A percentile compares a stretch with the other conserved stretches of the same genome.
These are phyloP conservation scores for Labrus mixtus DNA, from an alignment of 2,113 vertebrate genomes.

Conservation along the genomic window DNA sequence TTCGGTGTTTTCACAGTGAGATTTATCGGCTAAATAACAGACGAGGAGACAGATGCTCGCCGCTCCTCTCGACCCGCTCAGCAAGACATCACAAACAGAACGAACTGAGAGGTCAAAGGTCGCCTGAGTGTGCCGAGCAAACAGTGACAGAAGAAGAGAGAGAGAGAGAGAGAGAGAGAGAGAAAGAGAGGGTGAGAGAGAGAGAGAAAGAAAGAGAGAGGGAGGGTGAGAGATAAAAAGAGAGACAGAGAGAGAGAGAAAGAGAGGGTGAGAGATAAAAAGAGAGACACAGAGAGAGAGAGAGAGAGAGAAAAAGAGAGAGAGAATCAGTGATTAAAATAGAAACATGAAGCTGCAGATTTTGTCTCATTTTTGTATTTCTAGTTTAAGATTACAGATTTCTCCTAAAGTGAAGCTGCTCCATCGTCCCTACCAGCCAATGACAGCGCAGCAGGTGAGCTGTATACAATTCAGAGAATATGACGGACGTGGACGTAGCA, in stretches of 20 bases:
- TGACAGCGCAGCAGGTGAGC: too few species aligned
- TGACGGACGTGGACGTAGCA: too few species aligned
- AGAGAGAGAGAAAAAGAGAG: background rate
- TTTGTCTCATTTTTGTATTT: too few species aligned
- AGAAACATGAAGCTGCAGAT: too few species aligned
- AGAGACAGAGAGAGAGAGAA: background rate
- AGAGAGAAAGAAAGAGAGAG: background rate
- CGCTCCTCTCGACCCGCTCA: slow-evolving; percentile 26
- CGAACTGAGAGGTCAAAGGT: slow-evolving; percentile 57
- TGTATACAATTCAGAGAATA: too few species aligned
- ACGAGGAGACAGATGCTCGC: slow-evolving; percentile 58
- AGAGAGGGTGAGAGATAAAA: too few species aligned
- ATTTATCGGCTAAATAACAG: slow-evolving; percentile 64
- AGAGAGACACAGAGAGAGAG: too few species aligned
- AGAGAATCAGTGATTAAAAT: too few species aligned
- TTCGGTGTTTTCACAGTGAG: slow-evolving; percentile 72
- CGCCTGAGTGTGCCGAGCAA: slow-evolving; percentile 53
- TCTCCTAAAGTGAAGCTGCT: too few species aligned
- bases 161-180: background rate
- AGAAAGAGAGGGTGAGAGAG: background rate
- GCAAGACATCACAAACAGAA: slow-evolving; percentile 57
- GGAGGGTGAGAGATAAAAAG: too few species aligned
- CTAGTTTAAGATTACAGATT: too few species aligned
- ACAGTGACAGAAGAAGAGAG: slow-evolving; percentile 14
- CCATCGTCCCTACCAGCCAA: too few species aligned